Evolutionary conservation across 2,888 invertebrate species (phyloP), one percentile per base, ranked within the genome.

Genomic region (Allygus modestus): DNA sequence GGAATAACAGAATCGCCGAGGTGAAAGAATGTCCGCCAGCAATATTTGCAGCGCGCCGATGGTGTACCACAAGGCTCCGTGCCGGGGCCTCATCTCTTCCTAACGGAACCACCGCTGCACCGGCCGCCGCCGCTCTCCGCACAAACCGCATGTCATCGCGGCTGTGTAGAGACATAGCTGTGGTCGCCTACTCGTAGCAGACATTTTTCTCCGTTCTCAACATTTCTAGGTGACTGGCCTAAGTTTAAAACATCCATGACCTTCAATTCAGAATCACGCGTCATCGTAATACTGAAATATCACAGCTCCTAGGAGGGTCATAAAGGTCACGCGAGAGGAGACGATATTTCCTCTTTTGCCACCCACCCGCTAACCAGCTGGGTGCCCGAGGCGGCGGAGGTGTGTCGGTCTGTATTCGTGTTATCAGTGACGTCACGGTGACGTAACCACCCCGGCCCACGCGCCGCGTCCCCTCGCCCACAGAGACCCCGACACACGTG

Each of bases 21-120:
- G 65, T 65, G 65, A 65, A 31, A 28, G 65, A 65, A 65, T 17
- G 31, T 54, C 28, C 31, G 65, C 15, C 28, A 65, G 65, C 65
- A 31, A 31, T 31, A 65, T 65, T 65, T 65, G 65, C 65, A 65
- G 31, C 65, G 15, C 58, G 11, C 17, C 15, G 31, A 9, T 15
- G 65, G 65, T 15, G 65, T 65, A 65, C 65, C 65, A 65, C 65
- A 65, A 65, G 28, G 65, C 65, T 65, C 65, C 65, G 65, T 65
- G 31, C 65, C 20, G 31, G 28, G 28, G 65, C 65, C 65, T 28
- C 65, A 65, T 65, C 65, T 65, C 65, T 31, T 12, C 17, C 9
- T 65, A 65, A 65, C 65, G 65, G 65, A 58, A 58, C 58, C 58
- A 58, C 20, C 15, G 51, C 51, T 17, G 51, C n/a, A 12, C 20